Percentiles rank a stretch among this genome's conserved stretches.
Evolutionary conservation across 2,113 vertebrate genomes (phyloP).

Genomic region (Terrapene triunguis): DNA sequence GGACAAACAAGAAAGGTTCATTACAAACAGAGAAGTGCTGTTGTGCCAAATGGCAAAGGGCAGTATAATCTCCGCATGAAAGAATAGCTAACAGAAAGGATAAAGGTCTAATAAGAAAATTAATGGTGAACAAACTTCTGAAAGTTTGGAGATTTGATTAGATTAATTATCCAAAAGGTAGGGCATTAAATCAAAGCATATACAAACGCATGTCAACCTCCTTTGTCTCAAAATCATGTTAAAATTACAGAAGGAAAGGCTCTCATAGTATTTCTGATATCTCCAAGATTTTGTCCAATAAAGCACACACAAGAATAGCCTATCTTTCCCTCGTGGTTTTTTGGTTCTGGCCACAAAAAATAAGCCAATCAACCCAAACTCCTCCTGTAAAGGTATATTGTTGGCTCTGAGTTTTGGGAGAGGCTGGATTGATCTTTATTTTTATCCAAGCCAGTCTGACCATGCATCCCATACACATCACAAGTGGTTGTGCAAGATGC

Average conservation of each 20-base stretch:
- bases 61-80: constrained; percentile 38
- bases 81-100: constrained; percentile 38
- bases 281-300: neutral
- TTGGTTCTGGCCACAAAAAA: neutral
- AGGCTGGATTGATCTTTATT: neutral
- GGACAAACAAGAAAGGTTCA: neutral
- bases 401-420: neutral
- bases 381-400: neutral
- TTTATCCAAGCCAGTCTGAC: neutral
- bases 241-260: neutral
- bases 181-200: neutral
- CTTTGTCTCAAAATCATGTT: neutral
- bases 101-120: constrained; percentile 15
- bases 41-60: constrained; percentile 33
- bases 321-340: neutral
- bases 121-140: neutral
- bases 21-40: neutral
- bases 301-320: neutral
- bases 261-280: neutral
- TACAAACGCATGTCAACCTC: neutral
- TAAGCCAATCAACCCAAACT: neutral
- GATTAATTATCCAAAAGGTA: constrained; percentile 48
- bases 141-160: constrained; percentile 28
- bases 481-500: neutral
- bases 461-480: neutral